These are phyloP conservation scores for Phenganax stokvisi DNA, from an alignment of 92 coral and sea anemone species.

Conservation along the genomic window DNA sequence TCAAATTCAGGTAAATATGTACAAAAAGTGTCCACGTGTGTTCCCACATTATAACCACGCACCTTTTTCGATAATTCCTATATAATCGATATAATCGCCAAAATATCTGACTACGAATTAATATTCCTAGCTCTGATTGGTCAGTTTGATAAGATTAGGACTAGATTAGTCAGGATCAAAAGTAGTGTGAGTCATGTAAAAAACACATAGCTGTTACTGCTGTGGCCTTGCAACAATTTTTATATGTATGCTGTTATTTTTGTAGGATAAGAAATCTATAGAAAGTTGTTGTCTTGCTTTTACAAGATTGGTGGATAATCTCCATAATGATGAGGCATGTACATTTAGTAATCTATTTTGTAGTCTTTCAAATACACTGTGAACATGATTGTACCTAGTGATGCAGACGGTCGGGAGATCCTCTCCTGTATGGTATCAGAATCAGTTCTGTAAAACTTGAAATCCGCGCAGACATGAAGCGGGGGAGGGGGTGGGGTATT, in stretches of 20 bases:
- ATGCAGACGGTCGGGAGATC: neutral
- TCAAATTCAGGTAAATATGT: constrained; percentile 68
- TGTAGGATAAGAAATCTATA: constrained; percentile 91
- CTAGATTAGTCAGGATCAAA: no score
- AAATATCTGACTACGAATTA: neutral
- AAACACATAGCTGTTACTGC: no score
- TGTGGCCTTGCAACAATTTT: no score
- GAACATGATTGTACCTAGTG: neutral
- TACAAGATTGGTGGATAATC: constrained; percentile 88
- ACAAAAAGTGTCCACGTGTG: no score
- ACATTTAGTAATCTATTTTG: neutral
- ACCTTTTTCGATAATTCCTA: neutral
- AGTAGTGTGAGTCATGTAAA: no score
- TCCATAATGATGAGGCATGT: constrained; percentile 88
- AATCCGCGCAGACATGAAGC: no score
- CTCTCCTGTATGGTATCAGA: no score
- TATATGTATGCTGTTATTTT: constrained; percentile 1
- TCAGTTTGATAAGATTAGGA: no score
- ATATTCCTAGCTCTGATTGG: no score
- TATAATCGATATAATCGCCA: neutral
- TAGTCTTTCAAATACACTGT: neutral
- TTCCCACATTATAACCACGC: neutral
- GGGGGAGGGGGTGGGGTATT: no score
- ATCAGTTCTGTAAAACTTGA: no score
- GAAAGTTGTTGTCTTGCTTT: constrained; percentile 99